Evolutionary conservation across 1,140 invertebrate species (phyloP).

Genomic region (Rhopalosiphum maidis): DNA sequence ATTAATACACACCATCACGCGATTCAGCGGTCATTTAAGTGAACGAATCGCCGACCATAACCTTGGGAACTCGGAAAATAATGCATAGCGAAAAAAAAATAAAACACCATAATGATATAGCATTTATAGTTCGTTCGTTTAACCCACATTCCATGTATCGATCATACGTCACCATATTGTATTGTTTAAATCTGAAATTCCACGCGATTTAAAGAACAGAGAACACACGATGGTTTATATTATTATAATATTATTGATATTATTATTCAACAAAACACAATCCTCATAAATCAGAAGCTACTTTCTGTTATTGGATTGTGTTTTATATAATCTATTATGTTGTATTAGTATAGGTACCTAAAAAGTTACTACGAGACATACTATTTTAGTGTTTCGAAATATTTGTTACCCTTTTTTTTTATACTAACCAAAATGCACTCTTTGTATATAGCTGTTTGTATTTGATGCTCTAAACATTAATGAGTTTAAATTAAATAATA

Average conservation of each 20-base stretch:
- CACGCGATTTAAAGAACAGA: background rate
- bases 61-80: slow-evolving; percentile 13
- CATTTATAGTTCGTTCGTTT: background rate
- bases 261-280: background rate
- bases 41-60: background rate
- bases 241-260: background rate
- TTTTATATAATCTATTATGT: background rate
- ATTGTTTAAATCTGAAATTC: background rate
- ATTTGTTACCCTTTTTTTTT: no score
- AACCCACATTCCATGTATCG: slow-evolving; percentile 23
- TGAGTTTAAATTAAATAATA: no score
- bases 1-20: slow-evolving; percentile 15
- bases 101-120: slow-evolving; percentile 12
- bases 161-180: slow-evolving; percentile 13
- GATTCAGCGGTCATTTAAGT: slow-evolving; percentile 19
- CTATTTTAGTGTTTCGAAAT: background rate
- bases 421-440: background rate
- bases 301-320: background rate
- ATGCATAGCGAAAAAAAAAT: slow-evolving; percentile 1
- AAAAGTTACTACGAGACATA: background rate
- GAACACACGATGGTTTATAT: background rate
- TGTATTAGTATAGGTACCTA: background rate
- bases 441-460: background rate
- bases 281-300: background rate
- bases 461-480: background rate